Evolutionary conservation across 2,888 invertebrate genomes (phyloP), one percentile per base, ranked within the genome.

Genomic region (Drosophila barbarae): DNA sequence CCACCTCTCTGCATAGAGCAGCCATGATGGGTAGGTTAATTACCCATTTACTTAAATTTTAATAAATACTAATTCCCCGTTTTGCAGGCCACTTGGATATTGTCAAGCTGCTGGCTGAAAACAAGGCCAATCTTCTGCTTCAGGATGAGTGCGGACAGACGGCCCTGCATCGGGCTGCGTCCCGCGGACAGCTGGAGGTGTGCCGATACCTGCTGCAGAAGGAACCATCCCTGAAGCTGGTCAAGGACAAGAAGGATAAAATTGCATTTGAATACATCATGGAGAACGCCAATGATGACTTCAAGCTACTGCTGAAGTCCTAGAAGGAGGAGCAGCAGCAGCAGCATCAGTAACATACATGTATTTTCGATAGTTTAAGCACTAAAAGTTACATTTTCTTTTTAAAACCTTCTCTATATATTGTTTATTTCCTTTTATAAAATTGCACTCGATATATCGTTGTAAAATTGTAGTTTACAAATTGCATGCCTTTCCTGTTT

Each of bases 1-100:
- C 94, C 21, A 96, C 97, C 41, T 92, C 97, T 1, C 90, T 98
- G 57, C 96, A 96, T 85, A 93, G 96, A 88, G 95, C 96, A 57
- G 93, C 94, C 70, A 93, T 93, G 80, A 92, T 93, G 90, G 94
- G 94, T 42, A 26, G 23, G 41, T 42, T n/a, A 1, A 5, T 5
- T 9, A 23, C 18, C 18, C 18, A 26, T 13, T 41, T 23, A 41
- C 4, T 4, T 39, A 7, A 12, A 21, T 13, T 13, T 3, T 7
- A 1, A 6, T 7, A 7, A 21, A 13, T 39, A 21, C 7, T 39
- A 21, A 39, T 23, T 10, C 7, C 9, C 3, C 26, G 0, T 1
- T 18, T 5, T 6, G 72, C 86, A 92, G 94, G 94, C 53, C 93
- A 94, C 88, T 70, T 89, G 41, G 90, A 92, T 47, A 91, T 95